Evolutionary conservation across 2,797 vertebrate species (phyloP).

Genomic region (Tiaroga cobitis): DNA sequence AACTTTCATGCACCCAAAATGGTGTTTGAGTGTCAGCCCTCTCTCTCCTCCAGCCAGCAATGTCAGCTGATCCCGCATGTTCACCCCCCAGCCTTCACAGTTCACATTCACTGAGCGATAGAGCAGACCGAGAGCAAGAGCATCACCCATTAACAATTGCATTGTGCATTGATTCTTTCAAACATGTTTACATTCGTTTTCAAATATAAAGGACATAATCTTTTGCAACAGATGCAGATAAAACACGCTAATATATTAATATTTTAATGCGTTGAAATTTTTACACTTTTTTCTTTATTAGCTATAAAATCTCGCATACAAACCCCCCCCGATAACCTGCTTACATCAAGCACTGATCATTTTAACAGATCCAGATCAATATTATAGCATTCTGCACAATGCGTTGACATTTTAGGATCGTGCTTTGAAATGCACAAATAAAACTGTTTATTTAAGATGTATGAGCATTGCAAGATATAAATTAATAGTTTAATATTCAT

Average conservation of each 20-base stretch:
- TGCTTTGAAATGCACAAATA: background rate
- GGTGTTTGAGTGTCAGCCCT: slow-evolving; percentile 58
- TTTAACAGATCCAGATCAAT: background rate
- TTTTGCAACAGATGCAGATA: background rate
- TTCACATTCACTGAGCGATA: no score
- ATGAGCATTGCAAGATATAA: background rate
- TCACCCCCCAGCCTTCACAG: slow-evolving; percentile 58
- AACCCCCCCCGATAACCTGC: no score
- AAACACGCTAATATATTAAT: background rate
- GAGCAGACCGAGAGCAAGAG: background rate
- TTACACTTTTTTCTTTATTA: background rate
- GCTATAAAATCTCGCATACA: background rate
- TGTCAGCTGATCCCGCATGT: slow-evolving; percentile 87
- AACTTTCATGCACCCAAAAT: slow-evolving; percentile 63
- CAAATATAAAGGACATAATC: background rate
- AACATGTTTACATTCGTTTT: background rate
- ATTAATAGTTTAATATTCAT: background rate
- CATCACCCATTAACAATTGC: background rate
- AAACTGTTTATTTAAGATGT: background rate
- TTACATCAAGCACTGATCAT: background rate
- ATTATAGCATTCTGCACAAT: background rate
- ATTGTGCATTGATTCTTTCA: background rate
- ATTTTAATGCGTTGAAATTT: background rate
- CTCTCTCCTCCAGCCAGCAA: slow-evolving; percentile 72
- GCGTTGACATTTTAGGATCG: background rate